phyloP scores from a whole-genome alignment of 2,888 invertebrate species.

The Caenorhabditis sinica region DNA sequence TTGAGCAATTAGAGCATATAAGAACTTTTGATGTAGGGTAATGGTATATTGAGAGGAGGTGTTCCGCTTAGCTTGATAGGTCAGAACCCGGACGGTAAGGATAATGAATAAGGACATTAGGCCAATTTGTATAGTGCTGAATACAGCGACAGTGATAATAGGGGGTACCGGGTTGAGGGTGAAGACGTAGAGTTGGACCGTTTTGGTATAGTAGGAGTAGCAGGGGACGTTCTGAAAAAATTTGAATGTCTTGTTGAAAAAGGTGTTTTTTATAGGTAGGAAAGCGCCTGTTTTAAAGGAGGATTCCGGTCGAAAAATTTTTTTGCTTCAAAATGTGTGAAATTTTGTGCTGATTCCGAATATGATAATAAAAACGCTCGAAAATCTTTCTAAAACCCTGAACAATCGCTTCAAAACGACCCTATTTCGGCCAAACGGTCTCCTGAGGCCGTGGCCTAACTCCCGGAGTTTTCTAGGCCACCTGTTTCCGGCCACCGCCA shows the following conservation, averaged over 20 bases:
- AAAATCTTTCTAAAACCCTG: no score
- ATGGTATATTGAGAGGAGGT: constrained; percentile 21
- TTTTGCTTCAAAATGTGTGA: no score
- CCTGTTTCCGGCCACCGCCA: no score
- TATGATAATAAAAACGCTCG: no score
- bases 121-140: constrained; percentile 4
- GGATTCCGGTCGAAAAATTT: no score
- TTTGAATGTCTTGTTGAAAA: neutral
- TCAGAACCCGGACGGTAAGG: neutral
- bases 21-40: constrained; percentile 6
- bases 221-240: constrained; percentile 21
- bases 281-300: no score
- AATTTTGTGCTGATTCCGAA: no score
- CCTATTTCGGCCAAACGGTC: no score
- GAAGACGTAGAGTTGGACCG: constrained; percentile 21
- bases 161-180: constrained; percentile 4
- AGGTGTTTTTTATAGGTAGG: no score
- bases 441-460: no score
- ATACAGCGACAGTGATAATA: constrained; percentile 20
- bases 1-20: constrained; percentile 25
- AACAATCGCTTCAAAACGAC: no score
- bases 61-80: constrained; percentile 11
- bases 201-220: constrained; percentile 24
- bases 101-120: constrained; percentile 1
- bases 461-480: no score